phyloP scores from a whole-genome alignment of 1,140 invertebrate species.

The Sipha flava region DNA sequence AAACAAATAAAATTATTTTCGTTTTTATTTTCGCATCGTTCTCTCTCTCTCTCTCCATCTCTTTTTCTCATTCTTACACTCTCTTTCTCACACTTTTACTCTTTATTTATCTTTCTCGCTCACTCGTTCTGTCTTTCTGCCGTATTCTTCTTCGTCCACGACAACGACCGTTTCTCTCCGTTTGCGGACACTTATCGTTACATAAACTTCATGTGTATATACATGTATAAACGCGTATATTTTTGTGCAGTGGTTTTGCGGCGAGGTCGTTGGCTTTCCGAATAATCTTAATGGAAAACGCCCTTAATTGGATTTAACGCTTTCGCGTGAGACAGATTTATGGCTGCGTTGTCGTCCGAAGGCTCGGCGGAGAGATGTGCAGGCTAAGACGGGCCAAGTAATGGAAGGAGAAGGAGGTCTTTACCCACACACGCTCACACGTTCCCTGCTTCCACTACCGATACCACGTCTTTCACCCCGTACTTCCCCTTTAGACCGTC shows the following conservation, averaged over 20 bases:
- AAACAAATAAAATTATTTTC: not conserved
- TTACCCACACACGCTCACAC: too few species aligned
- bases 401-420: too few species aligned
- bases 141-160: not conserved
- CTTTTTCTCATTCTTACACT: not conserved
- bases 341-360: not conserved
- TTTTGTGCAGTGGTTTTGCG: not conserved
- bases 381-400: too few species aligned
- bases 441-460: too few species aligned
- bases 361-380: not conserved
- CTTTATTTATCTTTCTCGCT: not conserved
- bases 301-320: slow-evolving; percentile 32
- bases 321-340: slow-evolving; percentile 25
- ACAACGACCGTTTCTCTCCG: not conserved
- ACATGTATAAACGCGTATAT: not conserved
- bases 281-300: slow-evolving; percentile 32
- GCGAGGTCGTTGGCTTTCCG: not conserved
- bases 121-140: not conserved
- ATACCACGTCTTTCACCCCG: too few species aligned
- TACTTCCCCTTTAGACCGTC: too few species aligned
- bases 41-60: not conserved
- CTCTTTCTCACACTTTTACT: too few species aligned
- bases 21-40: not conserved
- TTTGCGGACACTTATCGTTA: slow-evolving; percentile 12
- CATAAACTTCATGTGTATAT: not conserved